Base-by-base conservation (phyloP, 2,113 vertebrate genomes). In the Nanorana parkeri region DNA sequence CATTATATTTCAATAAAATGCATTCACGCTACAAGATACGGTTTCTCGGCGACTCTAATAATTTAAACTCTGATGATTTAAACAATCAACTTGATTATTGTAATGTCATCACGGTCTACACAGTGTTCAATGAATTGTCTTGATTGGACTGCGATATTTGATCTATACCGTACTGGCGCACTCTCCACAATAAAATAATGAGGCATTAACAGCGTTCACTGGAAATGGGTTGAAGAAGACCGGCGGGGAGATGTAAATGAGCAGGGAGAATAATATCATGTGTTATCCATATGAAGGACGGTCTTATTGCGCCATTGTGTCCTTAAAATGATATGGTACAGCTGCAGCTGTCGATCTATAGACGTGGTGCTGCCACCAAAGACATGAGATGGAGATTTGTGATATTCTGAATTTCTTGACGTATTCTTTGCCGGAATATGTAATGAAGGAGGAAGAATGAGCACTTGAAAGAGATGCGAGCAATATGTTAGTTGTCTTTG, bases 161-260 rank as follows among this genome's bases (percentile, higher is more conserved):
- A 60, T 36, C 54, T 28, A 60, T 60, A 74, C 36, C 21, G 56
- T 21, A 23, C 19, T 74, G 52, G 7, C 32, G 54, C 55, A 3
- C 20, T 74, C 36, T 60, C 58, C 71, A 29, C 32, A 60, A 36
- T 6, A 60, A 13, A 28, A 74, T 54, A 71, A 55, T 55, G 41
- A 26, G 51, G 17, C 19, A 71, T 74, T 74, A 60, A 20, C 54
- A 21, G 13, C 28, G 36, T 58, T 74, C 55, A n/a, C 21, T 36
- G 11, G 24, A 24, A 29, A 5, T n/a, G 69, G 24, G 15, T 58
- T n/a, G 54, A 58, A 74, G 41, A 47, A 15, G 71, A 60, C 21
- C 58, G 54, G 24, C 71, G 60, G 52, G n/a, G 28, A 58, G 32
- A 74, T 74, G 71, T 21, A 58, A 74, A 74, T 74, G 54, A 74